Conservation (phyloP, 2,888 invertebrate species). For the Byasa hedistus region DNA sequence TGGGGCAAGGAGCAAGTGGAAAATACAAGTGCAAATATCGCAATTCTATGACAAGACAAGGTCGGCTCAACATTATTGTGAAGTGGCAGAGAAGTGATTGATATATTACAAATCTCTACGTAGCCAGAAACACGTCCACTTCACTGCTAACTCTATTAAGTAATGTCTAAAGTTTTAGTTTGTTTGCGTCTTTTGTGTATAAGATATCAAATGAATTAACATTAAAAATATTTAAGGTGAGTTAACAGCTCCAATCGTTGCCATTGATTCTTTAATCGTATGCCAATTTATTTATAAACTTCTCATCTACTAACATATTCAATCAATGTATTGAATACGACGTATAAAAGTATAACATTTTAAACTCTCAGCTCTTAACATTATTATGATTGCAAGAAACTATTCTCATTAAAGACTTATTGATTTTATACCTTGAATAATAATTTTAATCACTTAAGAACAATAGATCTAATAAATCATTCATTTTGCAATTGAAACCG, state of each 20-base stretch:
- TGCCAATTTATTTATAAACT: neutral
- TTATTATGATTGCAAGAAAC: conserved; percentile 2
- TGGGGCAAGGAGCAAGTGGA: conserved; percentile 20
- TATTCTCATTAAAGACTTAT: neutral
- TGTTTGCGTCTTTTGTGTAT: too few species aligned
- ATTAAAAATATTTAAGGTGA: neutral
- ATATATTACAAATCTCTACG: neutral
- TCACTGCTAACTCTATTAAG: too few species aligned
- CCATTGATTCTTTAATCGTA: neutral
- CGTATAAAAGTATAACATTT: neutral
- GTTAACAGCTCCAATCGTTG: neutral
- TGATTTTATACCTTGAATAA: neutral
- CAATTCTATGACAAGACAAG: conserved; percentile 18
- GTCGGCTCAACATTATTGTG: conserved; percentile 10
- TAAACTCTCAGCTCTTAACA: neutral
- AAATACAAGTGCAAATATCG: conserved; percentile 17
- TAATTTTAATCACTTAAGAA: neutral
- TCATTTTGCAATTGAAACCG: too few species aligned
- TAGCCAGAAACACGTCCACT: neutral
- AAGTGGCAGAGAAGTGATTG: conserved; percentile 4
- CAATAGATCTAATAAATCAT: neutral
- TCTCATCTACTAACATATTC: neutral
- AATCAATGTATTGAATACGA: neutral
- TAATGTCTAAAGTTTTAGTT: too few species aligned
- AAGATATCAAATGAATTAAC: neutral